phyloP scores from a whole-genome alignment of 2,797 vertebrate genomes.

The Morus bassanus region DNA sequence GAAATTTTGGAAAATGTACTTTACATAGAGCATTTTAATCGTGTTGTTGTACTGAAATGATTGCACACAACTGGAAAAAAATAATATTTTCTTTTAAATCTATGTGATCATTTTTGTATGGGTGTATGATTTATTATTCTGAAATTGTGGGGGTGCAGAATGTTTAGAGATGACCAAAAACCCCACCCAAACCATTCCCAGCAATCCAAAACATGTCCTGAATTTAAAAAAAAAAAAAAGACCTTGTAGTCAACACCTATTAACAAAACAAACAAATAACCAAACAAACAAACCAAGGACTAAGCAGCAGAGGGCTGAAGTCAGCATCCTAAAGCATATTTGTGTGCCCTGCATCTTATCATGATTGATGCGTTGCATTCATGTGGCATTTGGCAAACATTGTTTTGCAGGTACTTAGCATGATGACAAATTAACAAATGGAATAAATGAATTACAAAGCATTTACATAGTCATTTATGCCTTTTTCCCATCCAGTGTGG shows the following conservation, averaged over 20 bases:
- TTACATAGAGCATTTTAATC: background rate
- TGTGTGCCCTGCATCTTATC: background rate
- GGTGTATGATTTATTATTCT: background rate
- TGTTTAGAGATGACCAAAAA: background rate
- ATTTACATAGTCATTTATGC: constrained; percentile 39
- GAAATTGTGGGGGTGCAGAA: background rate
- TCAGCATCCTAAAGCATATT: background rate
- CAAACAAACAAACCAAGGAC: background rate
- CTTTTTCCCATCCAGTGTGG: background rate
- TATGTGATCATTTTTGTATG: background rate
- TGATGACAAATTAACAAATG: constrained; percentile 53
- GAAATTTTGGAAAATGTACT: background rate
- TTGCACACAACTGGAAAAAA: background rate
- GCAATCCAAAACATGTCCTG: background rate
- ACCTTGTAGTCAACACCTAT: background rate
- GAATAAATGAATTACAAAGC: constrained; percentile 44
- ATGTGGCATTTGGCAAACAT: constrained; percentile 24
- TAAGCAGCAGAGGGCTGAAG: background rate
- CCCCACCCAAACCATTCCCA: background rate
- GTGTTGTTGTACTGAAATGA: background rate
- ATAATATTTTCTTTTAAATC: background rate
- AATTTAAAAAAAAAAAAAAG: background rate
- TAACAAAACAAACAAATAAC: constrained; percentile 11
- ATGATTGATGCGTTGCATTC: background rate
- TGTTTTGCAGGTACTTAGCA: constrained; percentile 29